A percentile compares a stretch with the other conserved stretches of the same genome.
These are phyloP conservation scores for Lasioglossum leucozonium DNA, from an alignment of 2,888 invertebrate species.

Conservation along the genomic window DNA sequence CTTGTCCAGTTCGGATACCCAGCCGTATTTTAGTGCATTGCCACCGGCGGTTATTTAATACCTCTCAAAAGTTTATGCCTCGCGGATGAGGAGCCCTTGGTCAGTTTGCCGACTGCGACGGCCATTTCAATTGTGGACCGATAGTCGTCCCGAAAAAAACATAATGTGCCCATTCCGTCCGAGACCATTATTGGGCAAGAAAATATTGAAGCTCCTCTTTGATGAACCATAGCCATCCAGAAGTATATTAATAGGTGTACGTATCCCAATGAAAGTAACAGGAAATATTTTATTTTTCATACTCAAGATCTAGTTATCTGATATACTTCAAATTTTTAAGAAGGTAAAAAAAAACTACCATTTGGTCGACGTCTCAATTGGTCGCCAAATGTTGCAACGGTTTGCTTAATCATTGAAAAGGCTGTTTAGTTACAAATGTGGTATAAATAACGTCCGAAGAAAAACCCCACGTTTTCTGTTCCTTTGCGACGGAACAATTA, in stretches of 20 bases:
- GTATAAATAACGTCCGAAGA: too few relatives aligned
- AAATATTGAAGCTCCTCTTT: background rate
- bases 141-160: background rate
- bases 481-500: too few relatives aligned
- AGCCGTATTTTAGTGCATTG: background rate
- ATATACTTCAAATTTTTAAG: background rate
- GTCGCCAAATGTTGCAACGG: too few relatives aligned
- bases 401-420: too few relatives aligned
- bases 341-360: too few relatives aligned
- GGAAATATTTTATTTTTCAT: background rate
- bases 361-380: too few relatives aligned
- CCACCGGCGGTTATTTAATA: background rate
- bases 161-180: too few relatives aligned
- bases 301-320: background rate
- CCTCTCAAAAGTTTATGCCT: background rate
- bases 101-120: background rate
- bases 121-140: background rate
- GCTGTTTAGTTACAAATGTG: too few relatives aligned
- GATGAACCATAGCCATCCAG: background rate
- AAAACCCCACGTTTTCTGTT: too few relatives aligned
- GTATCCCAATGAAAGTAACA: background rate
- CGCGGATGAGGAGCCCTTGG: background rate
- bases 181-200: background rate
- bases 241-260: background rate
- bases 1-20: background rate